phyloP scores from a whole-genome alignment of 2,113 vertebrate genomes.

The Mobula hypostoma region DNA sequence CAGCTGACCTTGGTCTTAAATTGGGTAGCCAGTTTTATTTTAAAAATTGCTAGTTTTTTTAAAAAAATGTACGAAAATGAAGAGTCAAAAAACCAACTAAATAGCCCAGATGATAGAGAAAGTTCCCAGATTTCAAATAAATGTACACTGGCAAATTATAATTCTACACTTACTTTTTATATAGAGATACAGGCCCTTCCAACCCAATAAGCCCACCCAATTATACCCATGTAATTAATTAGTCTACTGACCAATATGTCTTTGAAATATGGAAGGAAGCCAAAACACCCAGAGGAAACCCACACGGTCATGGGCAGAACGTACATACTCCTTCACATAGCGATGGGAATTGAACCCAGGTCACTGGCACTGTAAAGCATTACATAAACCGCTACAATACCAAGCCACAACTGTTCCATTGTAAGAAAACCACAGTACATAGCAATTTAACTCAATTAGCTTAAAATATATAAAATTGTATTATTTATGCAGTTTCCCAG shows the following conservation, averaged over 20 bases:
- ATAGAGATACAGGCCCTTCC: too few relatives aligned
- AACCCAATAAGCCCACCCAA: too few relatives aligned
- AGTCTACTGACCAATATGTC: too few relatives aligned
- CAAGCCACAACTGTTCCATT: neutral
- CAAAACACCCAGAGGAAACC: too few relatives aligned
- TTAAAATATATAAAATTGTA: neutral
- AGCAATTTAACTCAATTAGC: neutral
- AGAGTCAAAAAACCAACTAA: neutral
- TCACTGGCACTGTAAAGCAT: too few relatives aligned
- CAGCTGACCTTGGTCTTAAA: neutral
- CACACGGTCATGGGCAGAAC: too few relatives aligned
- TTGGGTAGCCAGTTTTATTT: neutral
- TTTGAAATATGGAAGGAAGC: too few relatives aligned
- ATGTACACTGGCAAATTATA: neutral
- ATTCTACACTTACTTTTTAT: too few relatives aligned
- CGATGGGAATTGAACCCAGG: too few relatives aligned
- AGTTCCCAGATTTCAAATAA: neutral
- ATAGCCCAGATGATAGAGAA: neutral
- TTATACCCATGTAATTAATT: too few relatives aligned
- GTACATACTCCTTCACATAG: too few relatives aligned
- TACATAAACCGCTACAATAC: too few relatives aligned
- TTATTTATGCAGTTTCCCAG: neutral
- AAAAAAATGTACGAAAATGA: neutral
- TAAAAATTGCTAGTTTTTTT: neutral
- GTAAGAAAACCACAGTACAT: neutral